phyloP scores from a whole-genome alignment of 2,888 invertebrate species.

The Parthenolecanium corni region DNA sequence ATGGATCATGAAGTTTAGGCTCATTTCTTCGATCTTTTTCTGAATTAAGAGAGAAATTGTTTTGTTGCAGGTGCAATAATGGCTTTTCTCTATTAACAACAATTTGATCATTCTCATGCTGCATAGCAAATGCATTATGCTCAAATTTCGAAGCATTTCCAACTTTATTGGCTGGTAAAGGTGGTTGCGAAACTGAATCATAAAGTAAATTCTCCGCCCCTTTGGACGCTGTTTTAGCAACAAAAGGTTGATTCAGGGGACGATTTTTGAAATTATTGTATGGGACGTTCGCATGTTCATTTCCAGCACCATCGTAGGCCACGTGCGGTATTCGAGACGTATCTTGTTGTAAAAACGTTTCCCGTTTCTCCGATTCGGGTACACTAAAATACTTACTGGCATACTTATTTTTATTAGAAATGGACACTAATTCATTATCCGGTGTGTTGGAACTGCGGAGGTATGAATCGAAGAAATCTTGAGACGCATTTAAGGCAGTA shows the following conservation, averaged over 20 bases:
- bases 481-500: slow-evolving; percentile 2
- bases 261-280: neutral
- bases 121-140: too few relatives aligned
- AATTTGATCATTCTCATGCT: too few relatives aligned
- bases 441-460: neutral
- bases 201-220: neutral
- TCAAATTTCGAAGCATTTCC: too few relatives aligned
- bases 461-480: slow-evolving; percentile 16
- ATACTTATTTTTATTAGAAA: slow-evolving; percentile 9
- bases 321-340: neutral
- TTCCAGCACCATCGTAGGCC: neutral
- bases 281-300: neutral
- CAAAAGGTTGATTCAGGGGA: neutral
- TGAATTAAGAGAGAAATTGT: too few relatives aligned
- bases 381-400: neutral
- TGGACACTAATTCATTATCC: neutral
- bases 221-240: neutral
- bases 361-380: neutral
- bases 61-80: too few relatives aligned
- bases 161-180: too few relatives aligned
- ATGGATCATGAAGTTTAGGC: neutral
- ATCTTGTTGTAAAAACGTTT: neutral
- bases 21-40: too few relatives aligned
- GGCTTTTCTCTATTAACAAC: too few relatives aligned
- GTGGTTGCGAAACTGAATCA: neutral